Percentiles rank a stretch among this genome's conserved stretches.
Conservation (phyloP, 2,888 invertebrate genomes). For the Pogonocherus hispidulus region DNA sequence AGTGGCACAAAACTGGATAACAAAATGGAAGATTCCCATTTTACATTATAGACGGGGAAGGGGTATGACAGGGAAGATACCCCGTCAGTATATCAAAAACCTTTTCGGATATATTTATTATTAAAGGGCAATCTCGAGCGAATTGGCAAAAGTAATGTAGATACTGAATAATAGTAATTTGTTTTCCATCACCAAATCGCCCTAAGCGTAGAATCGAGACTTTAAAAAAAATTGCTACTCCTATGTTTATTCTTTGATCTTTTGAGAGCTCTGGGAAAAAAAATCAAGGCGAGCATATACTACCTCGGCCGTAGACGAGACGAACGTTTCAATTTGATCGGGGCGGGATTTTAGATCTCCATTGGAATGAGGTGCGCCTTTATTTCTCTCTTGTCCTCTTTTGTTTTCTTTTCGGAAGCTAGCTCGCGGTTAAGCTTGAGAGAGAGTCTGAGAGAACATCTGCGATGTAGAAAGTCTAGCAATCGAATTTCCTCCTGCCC, state of each 20-base stretch:
- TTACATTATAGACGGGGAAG: too few relatives aligned
- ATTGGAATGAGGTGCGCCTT: background rate
- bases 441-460: slow-evolving; percentile 5
- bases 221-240: background rate
- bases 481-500: background rate
- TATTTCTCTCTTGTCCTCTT: background rate
- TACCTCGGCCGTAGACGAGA: too few relatives aligned
- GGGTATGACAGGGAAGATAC: too few relatives aligned
- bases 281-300: background rate
- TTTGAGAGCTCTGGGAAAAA: background rate
- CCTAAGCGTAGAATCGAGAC: background rate
- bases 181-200: background rate
- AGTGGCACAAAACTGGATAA: too few relatives aligned
- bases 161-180: background rate
- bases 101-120: too few relatives aligned
- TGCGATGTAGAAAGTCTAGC: background rate
- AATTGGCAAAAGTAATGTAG: background rate
- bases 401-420: background rate
- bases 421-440: background rate
- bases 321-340: background rate
- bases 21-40: too few relatives aligned
- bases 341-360: background rate
- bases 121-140: background rate
- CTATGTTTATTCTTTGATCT: background rate
- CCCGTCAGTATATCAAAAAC: too few relatives aligned